phyloP scores from a whole-genome alignment of 2,888 invertebrate species.

The Amphipyra berbera region DNA sequence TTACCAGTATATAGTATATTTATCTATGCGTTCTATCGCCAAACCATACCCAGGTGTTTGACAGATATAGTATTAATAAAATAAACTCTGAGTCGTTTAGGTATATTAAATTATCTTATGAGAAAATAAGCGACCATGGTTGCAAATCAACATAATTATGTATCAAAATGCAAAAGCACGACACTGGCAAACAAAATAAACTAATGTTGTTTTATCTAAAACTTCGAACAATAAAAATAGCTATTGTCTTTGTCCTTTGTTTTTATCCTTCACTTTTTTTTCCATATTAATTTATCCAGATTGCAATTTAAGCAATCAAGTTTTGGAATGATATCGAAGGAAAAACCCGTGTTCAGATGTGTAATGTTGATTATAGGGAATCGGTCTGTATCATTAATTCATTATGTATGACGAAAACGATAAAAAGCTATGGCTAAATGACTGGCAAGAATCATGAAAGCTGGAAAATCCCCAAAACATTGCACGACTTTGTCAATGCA shows the following conservation, averaged over 20 bases:
- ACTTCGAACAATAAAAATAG: too few relatives aligned
- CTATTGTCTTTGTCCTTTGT: background rate
- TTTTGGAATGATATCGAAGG: constrained; percentile 14
- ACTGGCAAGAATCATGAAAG: constrained; percentile 28
- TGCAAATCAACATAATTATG: too few relatives aligned
- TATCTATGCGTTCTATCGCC: too few relatives aligned
- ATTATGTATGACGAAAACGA: constrained; percentile 26
- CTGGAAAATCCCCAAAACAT: constrained; percentile 33
- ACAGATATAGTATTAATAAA: too few relatives aligned
- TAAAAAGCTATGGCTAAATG: constrained; percentile 33
- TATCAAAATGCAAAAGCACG: too few relatives aligned
- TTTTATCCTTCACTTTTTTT: background rate
- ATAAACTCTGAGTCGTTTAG: too few relatives aligned
- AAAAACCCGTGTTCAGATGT: constrained; percentile 33
- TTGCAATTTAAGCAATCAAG: constrained; percentile 13
- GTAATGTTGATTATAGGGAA: constrained; percentile 20
- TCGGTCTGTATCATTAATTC: constrained; percentile 37
- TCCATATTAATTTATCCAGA: background rate
- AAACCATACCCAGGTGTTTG: too few relatives aligned
- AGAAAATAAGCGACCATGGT: too few relatives aligned
- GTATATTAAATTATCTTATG: too few relatives aligned
- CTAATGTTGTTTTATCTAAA: too few relatives aligned
- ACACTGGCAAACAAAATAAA: too few relatives aligned
- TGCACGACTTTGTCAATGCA: constrained; percentile 3
- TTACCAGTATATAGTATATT: too few relatives aligned